Evolutionary conservation across 2,113 vertebrate species (phyloP).

Genomic region (Anolis carolinensis): DNA sequence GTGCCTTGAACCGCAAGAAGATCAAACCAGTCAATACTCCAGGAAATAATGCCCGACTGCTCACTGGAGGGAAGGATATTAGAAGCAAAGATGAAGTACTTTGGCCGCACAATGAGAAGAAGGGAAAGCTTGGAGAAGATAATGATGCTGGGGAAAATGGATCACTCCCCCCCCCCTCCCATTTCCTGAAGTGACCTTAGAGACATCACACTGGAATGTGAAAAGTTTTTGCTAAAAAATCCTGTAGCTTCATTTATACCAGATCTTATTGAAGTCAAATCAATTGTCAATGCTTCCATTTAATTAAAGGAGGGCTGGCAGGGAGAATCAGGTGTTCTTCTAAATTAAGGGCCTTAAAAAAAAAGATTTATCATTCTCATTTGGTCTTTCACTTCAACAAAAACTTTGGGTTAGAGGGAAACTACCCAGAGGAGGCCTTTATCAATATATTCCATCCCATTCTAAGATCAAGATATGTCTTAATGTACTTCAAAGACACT

Average conservation of each 20-base stretch:
- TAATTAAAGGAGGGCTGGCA: not conserved
- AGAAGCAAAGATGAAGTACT: too few species aligned
- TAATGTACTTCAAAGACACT: not conserved
- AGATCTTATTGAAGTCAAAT: not conserved
- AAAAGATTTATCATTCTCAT: constrained; percentile 15
- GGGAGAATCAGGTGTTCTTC: not conserved
- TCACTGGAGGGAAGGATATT: too few species aligned
- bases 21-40: too few species aligned
- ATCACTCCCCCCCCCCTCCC: too few species aligned
- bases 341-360: constrained; percentile 2
- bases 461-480: not conserved
- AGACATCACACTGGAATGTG: constrained; percentile 13
- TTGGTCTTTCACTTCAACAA: not conserved
- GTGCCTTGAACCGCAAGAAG: too few species aligned
- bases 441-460: not conserved
- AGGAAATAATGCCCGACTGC: too few species aligned
- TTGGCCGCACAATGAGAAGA: too few species aligned
- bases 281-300: not conserved
- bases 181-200: too few species aligned
- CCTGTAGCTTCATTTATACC: not conserved
- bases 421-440: not conserved
- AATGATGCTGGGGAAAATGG: too few species aligned
- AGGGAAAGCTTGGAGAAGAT: too few species aligned
- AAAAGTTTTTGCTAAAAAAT: not conserved
- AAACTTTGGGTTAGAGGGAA: not conserved